A percentile compares a stretch with the other conserved stretches of the same genome.
Evolutionary conservation across 35 echinoderm and acorn worm genomes (phyloP).

Genomic region (Ophiothrix spiculata): DNA sequence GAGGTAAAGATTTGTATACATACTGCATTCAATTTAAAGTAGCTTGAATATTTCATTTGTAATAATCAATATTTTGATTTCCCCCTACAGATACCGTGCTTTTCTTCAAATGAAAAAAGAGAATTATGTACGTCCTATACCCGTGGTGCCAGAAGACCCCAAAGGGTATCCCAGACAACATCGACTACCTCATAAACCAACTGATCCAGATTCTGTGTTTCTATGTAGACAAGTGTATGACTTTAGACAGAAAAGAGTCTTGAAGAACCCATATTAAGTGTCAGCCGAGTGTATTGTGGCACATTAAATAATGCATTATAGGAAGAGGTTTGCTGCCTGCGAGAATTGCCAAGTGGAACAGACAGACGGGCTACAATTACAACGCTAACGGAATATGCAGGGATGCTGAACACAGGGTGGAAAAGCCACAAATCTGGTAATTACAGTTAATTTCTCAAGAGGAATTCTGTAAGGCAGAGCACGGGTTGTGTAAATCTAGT

Average conservation of each 20-base stretch:
- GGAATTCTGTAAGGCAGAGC: not conserved
- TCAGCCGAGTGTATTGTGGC: not conserved
- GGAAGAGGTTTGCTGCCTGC: not conserved
- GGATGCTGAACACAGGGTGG: not conserved
- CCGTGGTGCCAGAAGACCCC: constrained; percentile 57
- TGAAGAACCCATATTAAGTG: constrained; percentile 83
- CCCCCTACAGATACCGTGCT: constrained; percentile 47
- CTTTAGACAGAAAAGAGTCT: constrained; percentile 76
- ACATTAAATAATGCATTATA: not conserved
- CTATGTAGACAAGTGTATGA: constrained; percentile 96
- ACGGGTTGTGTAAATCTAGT: too few relatives aligned
- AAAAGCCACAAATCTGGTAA: not conserved
- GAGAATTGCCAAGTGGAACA: not conserved
- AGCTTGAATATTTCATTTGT: too few relatives aligned
- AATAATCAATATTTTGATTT: too few relatives aligned
- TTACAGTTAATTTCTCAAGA: not conserved
- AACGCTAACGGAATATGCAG: not conserved
- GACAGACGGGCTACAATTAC: not conserved
- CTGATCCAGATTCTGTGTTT: constrained; percentile 64
- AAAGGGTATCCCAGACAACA: constrained; percentile 48
- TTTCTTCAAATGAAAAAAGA: constrained; percentile 69
- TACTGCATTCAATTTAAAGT: too few relatives aligned
- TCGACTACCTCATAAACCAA: constrained; percentile 35
- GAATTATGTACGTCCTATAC: constrained; percentile 33
- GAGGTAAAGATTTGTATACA: too few relatives aligned